Conservation (phyloP, 2,888 invertebrate genomes). For the Athrips mouffetella region DNA sequence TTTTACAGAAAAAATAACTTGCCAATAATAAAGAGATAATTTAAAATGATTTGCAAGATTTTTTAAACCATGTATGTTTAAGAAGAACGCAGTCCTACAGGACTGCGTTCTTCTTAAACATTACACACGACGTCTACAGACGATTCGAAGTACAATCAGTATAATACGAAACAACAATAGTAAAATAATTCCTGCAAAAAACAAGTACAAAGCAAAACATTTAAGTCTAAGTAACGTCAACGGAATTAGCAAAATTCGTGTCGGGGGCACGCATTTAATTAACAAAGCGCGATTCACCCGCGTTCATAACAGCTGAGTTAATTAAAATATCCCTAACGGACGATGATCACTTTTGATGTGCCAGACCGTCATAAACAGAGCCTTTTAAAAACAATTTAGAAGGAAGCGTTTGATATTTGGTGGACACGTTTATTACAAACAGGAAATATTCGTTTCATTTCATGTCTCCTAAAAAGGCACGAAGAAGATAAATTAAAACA, state of each 20-base stretch:
- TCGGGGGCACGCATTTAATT: slow-evolving; percentile 17
- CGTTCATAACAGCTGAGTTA: slow-evolving; percentile 17
- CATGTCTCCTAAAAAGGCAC: neutral
- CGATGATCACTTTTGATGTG: slow-evolving; percentile 5
- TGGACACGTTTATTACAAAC: neutral
- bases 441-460: neutral
- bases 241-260: slow-evolving; percentile 1
- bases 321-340: slow-evolving; percentile 17
- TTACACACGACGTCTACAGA: too few relatives aligned
- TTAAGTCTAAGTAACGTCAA: neutral
- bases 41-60: too few relatives aligned
- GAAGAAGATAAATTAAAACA: neutral
- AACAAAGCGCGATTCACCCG: slow-evolving; percentile 8
- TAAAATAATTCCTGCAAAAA: too few relatives aligned
- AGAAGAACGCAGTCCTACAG: too few relatives aligned
- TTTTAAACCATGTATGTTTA: too few relatives aligned
- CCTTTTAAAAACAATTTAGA: neutral
- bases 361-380: neutral
- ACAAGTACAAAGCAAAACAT: too few relatives aligned
- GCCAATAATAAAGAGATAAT: too few relatives aligned
- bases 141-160: too few relatives aligned
- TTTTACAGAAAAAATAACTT: too few relatives aligned
- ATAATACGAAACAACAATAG: too few relatives aligned
- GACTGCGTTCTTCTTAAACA: too few relatives aligned
- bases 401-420: neutral